Percentiles rank a stretch among this genome's conserved stretches.
Conservation (phyloP, 2,797 vertebrate species). For the Rhyacichthys aspro region DNA sequence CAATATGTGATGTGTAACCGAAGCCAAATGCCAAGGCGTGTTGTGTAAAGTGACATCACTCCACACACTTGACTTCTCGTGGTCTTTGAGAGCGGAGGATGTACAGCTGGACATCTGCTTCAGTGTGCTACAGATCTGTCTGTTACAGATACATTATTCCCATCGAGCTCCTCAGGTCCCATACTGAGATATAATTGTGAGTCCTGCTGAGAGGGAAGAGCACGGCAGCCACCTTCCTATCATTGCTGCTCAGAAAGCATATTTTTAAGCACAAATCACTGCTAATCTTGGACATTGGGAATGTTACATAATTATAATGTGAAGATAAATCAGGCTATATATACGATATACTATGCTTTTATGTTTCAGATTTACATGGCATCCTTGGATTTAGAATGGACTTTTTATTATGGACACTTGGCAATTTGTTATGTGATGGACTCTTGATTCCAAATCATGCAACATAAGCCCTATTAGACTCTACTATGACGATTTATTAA, state of each 20-base stretch:
- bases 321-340: no score
- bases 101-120: slow-evolving; percentile 31
- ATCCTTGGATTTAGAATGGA: no score
- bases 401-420: no score
- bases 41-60: slow-evolving; percentile 28
- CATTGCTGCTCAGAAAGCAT: slow-evolving; percentile 16
- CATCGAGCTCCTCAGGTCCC: slow-evolving; percentile 48
- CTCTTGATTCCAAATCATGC: not conserved
- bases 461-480: no score
- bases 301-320: no score
- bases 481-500: no score
- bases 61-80: slow-evolving; percentile 40
- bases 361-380: no score
- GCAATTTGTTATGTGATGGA: no score
- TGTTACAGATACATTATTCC: slow-evolving; percentile 54
- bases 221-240: slow-evolving; percentile 35
- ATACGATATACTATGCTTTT: no score
- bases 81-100: slow-evolving; percentile 10
- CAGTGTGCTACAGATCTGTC: slow-evolving; percentile 45
- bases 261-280: not conserved
- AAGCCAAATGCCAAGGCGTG: slow-evolving; percentile 35
- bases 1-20: slow-evolving; percentile 41
- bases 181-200: slow-evolving; percentile 60
- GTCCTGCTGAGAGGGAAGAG: slow-evolving; percentile 57
- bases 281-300: not conserved